Evolutionary conservation across 2,888 invertebrate genomes (phyloP), one percentile per base, ranked within the genome.

Genomic region (Drosophila rellima): DNA sequence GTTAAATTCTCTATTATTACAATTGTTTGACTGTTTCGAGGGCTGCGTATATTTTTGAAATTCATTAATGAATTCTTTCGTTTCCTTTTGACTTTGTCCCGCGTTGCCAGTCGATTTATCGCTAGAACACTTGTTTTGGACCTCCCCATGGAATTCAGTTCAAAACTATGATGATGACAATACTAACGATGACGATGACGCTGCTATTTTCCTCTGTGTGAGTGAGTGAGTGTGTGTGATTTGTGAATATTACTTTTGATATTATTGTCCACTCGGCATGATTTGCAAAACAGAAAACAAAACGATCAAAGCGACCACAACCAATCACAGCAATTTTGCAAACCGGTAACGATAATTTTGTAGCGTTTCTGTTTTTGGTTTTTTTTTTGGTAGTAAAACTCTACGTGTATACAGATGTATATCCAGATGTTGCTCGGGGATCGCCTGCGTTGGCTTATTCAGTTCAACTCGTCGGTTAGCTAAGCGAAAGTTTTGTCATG

Each of bases 191-290:
- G 61, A 67, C 39, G 23, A 48, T 47, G 61, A 67, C 39, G 18
- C 42, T 26, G 44, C 18, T 17, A 26, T 40, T 39, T 56, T 35
- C n/a, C n/a, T n/a, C 17, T 15, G 17, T 20, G n/a, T 35, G 13
- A 17, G 35, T 44, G 55, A 10, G 17, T 23, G 31, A 33, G 18
- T 44, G 20, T 55, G 39, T 13, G 4, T 23, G 33, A 35, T 18
- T 48, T 51, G 10, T 45, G 44, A 56, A 70, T 55, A 42, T 35
- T 51, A 45, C 29, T 66, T 44, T 39, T 70, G 54, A 42, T 74
- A 51, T 70, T 70, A 64, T 61, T 78, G 83, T 61, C 69, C 55
- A 78, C 35, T 61, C 78, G 48, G 71, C 85, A 84, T 84, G 85
- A 85, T 55, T 78, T 61, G 78, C 78, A 63, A 57, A 78, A 20